These are phyloP conservation scores for Ceratitis capitata DNA, from an alignment of 1,140 invertebrate species.

Conservation along the genomic window DNA sequence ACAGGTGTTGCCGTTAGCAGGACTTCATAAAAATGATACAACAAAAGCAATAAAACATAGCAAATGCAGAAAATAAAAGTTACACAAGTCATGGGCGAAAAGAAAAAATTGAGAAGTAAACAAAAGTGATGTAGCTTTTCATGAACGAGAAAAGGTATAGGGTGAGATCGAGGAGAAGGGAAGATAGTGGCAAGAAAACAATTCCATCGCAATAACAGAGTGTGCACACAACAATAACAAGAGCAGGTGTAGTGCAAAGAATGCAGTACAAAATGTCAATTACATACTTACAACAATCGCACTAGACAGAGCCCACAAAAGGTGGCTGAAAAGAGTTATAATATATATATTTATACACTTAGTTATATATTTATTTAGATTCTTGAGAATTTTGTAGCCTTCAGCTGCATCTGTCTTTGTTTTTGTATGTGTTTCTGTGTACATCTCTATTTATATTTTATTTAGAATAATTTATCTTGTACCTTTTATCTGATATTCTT, in stretches of 20 bases:
- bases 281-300: neutral
- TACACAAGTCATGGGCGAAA: no score
- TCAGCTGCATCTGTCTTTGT: no score
- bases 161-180: neutral
- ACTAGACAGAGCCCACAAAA: neutral
- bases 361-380: neutral
- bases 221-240: neutral
- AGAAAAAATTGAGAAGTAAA: neutral
- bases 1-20: neutral
- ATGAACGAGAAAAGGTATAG: neutral
- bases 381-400: no score
- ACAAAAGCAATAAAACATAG: slow-evolving; percentile 17
- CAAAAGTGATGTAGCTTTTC: neutral
- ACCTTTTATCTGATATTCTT: no score
- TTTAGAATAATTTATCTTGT: no score
- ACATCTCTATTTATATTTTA: no score
- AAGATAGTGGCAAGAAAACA: neutral
- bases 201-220: neutral
- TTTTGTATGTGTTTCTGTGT: no score
- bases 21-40: neutral
- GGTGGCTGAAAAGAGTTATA: neutral
- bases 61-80: neutral
- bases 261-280: neutral
- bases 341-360: neutral
- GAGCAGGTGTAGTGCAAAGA: neutral